Percentiles rank a stretch among this genome's conserved stretches.
These are phyloP conservation scores for Brachystomella parvula DNA, from an alignment of 1,140 invertebrate species.

Conservation along the genomic window DNA sequence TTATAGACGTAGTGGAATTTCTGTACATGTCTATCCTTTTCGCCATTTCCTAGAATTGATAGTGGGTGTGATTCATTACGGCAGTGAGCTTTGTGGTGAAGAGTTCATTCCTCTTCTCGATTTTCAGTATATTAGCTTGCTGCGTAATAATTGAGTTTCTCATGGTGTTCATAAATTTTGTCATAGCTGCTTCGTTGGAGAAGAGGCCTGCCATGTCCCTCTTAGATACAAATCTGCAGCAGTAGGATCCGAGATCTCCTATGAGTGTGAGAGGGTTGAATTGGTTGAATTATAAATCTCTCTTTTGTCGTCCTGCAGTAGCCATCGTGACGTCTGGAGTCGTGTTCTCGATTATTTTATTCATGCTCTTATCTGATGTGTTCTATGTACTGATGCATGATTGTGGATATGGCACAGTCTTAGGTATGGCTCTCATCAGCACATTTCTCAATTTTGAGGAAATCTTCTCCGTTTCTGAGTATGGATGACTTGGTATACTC, in stretches of 20 bases:
- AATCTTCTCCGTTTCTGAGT: too few species aligned
- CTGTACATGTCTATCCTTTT: too few species aligned
- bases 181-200: background rate
- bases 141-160: background rate
- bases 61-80: background rate
- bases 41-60: background rate
- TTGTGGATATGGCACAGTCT: background rate
- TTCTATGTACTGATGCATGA: background rate
- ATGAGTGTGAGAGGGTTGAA: background rate
- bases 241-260: background rate
- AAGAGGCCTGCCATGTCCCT: background rate
- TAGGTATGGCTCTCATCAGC: background rate
- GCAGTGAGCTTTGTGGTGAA: background rate
- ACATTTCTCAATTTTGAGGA: background rate
- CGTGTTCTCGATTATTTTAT: background rate
- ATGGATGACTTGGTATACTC: background rate
- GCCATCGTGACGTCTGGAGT: too few species aligned
- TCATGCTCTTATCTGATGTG: background rate
- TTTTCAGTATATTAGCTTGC: background rate
- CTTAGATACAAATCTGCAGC: background rate
- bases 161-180: background rate
- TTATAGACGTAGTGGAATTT: too few species aligned
- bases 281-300: background rate
- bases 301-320: background rate
- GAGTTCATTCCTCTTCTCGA: background rate